Percentiles rank a stretch among this genome's conserved stretches.
Evolutionary conservation across 2,113 vertebrate species (phyloP).

Genomic region (Archocentrus centrarchus): DNA sequence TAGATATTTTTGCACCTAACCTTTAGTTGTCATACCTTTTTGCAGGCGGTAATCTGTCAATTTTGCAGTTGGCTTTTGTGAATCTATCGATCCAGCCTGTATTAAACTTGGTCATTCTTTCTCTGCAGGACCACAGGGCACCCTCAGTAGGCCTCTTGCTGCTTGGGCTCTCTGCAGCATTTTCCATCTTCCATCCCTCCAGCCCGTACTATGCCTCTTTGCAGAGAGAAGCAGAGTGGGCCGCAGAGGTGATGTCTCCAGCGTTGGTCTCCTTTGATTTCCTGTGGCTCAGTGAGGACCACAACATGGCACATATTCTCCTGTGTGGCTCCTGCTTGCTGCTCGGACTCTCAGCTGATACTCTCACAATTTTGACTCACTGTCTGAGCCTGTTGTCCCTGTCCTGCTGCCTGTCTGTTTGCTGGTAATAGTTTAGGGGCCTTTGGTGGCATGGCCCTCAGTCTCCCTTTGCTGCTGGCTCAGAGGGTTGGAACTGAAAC

Average conservation of each 20-base stretch:
- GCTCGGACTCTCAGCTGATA: constrained; percentile 72
- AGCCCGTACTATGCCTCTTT: constrained; percentile 43
- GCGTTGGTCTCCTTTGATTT: constrained; percentile 77
- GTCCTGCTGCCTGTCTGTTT: constrained; percentile 81
- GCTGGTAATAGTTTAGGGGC: constrained; percentile 73
- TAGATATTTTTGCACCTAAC: neutral
- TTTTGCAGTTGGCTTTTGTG: neutral
- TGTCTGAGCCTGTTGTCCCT: constrained; percentile 78
- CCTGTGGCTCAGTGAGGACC: constrained; percentile 82
- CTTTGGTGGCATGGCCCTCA: constrained; percentile 73
- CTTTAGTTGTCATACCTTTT: neutral
- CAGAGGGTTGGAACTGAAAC: constrained; percentile 19
- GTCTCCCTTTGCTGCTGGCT: constrained; percentile 70
- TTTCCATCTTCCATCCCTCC: constrained; percentile 50
- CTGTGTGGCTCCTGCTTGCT: constrained; percentile 76
- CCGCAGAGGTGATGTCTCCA: constrained; percentile 68
- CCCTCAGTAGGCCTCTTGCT: constrained; percentile 78
- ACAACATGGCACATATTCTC: constrained; percentile 73
- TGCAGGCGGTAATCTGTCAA: neutral
- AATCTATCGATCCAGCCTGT: neutral
- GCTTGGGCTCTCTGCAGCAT: constrained; percentile 72
- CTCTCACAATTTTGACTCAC: constrained; percentile 70
- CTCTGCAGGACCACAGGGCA: constrained; percentile 78
- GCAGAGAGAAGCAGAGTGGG: constrained; percentile 75
- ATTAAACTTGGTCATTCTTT: neutral